These are phyloP conservation scores for Larimichthys polyactis DNA, from an alignment of 2,113 vertebrate genomes.

Conservation along the genomic window DNA sequence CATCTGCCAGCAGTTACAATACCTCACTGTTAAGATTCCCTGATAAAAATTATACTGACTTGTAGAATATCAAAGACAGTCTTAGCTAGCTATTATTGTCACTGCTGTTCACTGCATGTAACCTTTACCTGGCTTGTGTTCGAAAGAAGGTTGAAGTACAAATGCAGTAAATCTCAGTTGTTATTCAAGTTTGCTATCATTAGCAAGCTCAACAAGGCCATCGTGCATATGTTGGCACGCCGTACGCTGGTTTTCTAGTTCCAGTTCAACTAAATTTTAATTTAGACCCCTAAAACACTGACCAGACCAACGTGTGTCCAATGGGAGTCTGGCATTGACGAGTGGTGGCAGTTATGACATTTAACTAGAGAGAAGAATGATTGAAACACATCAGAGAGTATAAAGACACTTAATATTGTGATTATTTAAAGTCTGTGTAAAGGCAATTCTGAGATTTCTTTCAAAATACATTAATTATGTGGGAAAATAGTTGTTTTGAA, in stretches of 20 bases:
- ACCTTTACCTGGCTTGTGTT: neutral
- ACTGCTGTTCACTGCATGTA: neutral
- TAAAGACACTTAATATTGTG: neutral
- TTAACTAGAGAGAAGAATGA: too few species aligned
- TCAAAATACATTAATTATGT: too few species aligned
- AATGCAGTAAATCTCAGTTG: neutral
- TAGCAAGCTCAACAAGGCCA: too few species aligned
- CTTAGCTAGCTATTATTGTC: neutral
- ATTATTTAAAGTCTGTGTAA: neutral
- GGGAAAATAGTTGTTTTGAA: too few species aligned
- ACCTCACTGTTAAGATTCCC: slow-evolving; percentile 13
- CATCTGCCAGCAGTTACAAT: slow-evolving; percentile 36
- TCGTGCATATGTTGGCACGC: too few species aligned
- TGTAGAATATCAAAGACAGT: slow-evolving; percentile 1
- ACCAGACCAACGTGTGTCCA: neutral
- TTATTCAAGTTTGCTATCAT: neutral
- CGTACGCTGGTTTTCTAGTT: neutral
- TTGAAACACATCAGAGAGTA: too few species aligned
- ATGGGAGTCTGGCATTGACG: neutral
- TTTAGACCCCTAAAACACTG: neutral
- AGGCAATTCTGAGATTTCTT: too few species aligned
- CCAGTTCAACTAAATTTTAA: neutral
- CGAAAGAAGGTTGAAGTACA: neutral
- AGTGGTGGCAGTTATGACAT: neutral
- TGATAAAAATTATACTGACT: slow-evolving; percentile 26